Evolutionary conservation across 2,888 invertebrate species (phyloP), one percentile per base, ranked within the genome.

Genomic region (Cephalotes varians): DNA sequence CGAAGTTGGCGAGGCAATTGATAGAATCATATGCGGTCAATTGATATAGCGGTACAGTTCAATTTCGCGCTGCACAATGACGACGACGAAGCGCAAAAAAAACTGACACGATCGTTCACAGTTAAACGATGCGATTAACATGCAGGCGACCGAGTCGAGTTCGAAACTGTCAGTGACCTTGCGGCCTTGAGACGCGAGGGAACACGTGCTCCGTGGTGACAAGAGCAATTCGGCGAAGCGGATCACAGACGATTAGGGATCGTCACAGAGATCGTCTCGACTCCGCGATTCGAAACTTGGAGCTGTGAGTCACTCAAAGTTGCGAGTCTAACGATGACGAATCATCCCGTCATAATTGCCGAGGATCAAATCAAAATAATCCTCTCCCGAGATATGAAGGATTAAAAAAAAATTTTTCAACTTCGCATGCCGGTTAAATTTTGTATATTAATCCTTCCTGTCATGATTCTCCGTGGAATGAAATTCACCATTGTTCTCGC

Each of bases 121-220:
- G 58, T 60, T 62, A 49, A 28, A 40, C 18, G 49, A 51, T 67
- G 10, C 51, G 74, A 85, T 81, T 67, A 67, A 67, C 51, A 58
- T 76, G 15, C 12, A 40, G 12, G 3, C 12, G 49, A n/a, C 40
- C 40, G 40, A 69, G 28, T 56, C 28, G 15, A 49, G 44, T 67
- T 56, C 56, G 18, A 56, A 54, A 56, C 21, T 85, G 85, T 67
- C 87, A 85, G 82, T 83, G 81, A 87, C 87, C 87, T 80, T 81
- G 58, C n/a, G 79, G 60, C 81, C 87, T 67, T 83, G 82, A 85
- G 64, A 21, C 58, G 10, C 40, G 9, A 54, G n/a, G 31, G 18
- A 21, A 12, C 25, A 65, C 37, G 40, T 76, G 34, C 25, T 47
- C 21, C 2, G 18, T n/a, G 18, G 34, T 18, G 56, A 44, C 15